Evolutionary conservation across 2,797 vertebrate genomes (phyloP).

Genomic region (Chrysolophus pictus): DNA sequence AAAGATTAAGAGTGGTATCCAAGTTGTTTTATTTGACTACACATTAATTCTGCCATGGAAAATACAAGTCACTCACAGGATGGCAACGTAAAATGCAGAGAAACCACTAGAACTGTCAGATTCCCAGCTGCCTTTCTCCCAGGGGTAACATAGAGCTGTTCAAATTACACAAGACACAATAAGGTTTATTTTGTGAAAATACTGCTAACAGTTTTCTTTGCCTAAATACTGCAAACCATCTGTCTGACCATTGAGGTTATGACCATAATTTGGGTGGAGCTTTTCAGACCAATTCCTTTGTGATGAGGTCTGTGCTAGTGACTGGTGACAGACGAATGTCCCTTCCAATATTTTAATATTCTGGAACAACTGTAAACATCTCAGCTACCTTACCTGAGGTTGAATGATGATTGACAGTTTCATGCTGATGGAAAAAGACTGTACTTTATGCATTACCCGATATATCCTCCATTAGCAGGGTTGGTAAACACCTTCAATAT

Average conservation of each 20-base stretch:
- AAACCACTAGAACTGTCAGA: neutral
- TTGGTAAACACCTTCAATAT: neutral
- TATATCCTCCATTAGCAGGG: neutral
- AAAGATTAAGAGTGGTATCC: neutral
- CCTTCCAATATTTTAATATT: neutral
- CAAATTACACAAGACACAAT: neutral
- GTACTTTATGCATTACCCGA: neutral
- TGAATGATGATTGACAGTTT: neutral
- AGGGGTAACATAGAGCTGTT: neutral
- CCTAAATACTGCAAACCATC: neutral
- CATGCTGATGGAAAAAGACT: neutral
- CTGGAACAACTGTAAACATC: neutral
- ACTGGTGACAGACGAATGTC: neutral
- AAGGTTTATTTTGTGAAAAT: conserved; percentile 2
- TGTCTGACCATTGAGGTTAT: neutral
- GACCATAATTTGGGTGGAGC: neutral
- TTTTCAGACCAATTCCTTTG: conserved; percentile 49
- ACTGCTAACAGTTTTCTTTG: neutral
- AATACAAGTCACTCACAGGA: neutral
- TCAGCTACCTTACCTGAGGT: neutral
- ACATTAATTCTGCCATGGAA: neutral
- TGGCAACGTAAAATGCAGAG: neutral
- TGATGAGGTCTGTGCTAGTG: conserved; percentile 19
- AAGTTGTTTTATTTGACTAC: neutral
- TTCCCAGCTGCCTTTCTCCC: neutral